phyloP scores from a whole-genome alignment of 2,797 vertebrate genomes.

The Tauraco hartlaubi region DNA sequence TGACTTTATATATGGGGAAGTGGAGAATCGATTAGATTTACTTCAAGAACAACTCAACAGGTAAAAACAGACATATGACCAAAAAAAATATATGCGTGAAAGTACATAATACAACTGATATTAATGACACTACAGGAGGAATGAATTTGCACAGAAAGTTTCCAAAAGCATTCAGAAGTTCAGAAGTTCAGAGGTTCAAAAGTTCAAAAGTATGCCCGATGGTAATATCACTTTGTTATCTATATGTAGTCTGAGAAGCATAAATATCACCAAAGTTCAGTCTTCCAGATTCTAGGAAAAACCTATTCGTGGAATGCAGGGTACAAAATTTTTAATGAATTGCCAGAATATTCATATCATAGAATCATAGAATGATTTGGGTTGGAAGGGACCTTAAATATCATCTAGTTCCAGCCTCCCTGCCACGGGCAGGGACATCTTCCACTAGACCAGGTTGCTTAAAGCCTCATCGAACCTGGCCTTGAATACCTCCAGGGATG shows the following conservation, averaged over 20 bases:
- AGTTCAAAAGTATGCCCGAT: not conserved
- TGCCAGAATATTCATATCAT: not conserved
- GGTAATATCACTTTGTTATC: not conserved
- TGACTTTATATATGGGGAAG: conserved; percentile 94
- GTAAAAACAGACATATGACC: conserved; percentile 72
- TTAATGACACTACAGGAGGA: not conserved
- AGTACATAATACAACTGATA: not conserved
- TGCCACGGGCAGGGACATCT: too few relatives aligned
- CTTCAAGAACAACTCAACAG: conserved; percentile 98
- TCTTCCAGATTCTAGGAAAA: not conserved
- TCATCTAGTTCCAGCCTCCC: too few relatives aligned
- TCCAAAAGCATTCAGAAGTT: not conserved
- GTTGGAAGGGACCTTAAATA: too few relatives aligned
- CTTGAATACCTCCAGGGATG: too few relatives aligned
- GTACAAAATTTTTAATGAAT: not conserved
- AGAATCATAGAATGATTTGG: too few relatives aligned
- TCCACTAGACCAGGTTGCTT: too few relatives aligned
- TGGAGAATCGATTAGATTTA: conserved; percentile 95
- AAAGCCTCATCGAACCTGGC: too few relatives aligned
- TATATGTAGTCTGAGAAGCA: not conserved
- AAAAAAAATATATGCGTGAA: not conserved
- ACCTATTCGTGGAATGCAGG: not conserved
- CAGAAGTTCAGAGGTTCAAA: not conserved
- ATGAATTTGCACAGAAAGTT: not conserved
- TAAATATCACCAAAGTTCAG: not conserved